These are phyloP conservation scores for Melitaea cinxia DNA, from an alignment of 1,140 invertebrate species.

Conservation along the genomic window DNA sequence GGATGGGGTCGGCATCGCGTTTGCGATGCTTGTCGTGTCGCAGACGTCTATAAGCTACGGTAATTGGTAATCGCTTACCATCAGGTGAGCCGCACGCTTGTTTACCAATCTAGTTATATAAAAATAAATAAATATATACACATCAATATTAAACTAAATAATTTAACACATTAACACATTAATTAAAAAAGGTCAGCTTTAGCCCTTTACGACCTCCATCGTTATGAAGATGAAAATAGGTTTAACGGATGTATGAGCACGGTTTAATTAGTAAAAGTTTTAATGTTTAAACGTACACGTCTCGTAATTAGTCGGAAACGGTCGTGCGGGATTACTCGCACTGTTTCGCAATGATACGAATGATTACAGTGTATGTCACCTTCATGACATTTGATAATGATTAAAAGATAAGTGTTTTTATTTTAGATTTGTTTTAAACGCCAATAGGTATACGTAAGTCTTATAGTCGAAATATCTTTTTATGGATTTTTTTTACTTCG, in stretches of 20 bases:
- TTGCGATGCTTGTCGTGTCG: no score
- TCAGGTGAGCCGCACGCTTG: no score
- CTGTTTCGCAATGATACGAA: neutral
- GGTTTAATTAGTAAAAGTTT: constrained; percentile 20
- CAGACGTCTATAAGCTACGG: no score
- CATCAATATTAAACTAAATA: neutral
- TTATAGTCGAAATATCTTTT: no score
- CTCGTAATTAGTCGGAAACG: constrained; percentile 1
- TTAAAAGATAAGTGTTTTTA: neutral
- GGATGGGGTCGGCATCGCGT: no score
- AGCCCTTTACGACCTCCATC: neutral
- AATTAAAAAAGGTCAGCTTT: neutral
- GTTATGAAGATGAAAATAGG: neutral
- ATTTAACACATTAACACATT: neutral
- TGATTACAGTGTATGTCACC: neutral
- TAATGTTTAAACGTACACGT: constrained; percentile 7
- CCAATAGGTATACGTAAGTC: no score
- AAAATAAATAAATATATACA: no score
- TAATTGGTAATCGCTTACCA: no score
- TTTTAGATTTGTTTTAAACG: neutral
- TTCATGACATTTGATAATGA: neutral
- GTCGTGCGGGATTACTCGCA: neutral
- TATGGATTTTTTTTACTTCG: no score
- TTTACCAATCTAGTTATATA: no score
- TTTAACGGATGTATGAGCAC: neutral